Conservation (phyloP, 2,797 vertebrate genomes). For the Bradypus variegatus region DNA sequence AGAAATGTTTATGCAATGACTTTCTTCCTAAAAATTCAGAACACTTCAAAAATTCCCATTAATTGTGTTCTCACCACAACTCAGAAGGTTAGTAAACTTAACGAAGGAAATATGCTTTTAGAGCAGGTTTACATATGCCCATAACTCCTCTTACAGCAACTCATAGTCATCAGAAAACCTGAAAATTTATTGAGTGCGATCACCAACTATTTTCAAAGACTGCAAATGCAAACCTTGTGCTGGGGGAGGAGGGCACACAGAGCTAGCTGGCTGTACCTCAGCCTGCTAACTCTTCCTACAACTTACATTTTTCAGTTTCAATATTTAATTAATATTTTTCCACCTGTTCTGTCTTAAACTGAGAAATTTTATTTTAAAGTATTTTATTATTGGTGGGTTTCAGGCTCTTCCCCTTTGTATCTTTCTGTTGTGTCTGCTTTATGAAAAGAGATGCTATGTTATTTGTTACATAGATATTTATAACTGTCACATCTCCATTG, state of each 20-base stretch:
- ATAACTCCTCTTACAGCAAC: not conserved
- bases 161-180: not conserved
- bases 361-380: constrained; percentile 27
- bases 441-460: not conserved
- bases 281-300: not conserved
- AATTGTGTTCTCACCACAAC: constrained; percentile 34
- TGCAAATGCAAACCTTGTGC: not conserved
- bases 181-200: not conserved
- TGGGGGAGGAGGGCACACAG: not conserved
- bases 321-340: not conserved
- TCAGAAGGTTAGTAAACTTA: not conserved
- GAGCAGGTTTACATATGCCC: not conserved
- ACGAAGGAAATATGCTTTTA: not conserved
- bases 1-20: constrained; percentile 54
- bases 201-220: not conserved
- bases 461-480: not conserved
- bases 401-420: not conserved
- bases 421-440: not conserved
- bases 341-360: not conserved
- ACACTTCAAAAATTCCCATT: constrained; percentile 51
- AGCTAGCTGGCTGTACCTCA: not conserved
- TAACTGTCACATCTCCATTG: not conserved
- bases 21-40: constrained; percentile 56
- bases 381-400: not conserved
- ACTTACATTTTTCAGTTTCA: not conserved